Conservation (phyloP, 2,797 vertebrate genomes). For the Cirrhinus mrigala region DNA sequence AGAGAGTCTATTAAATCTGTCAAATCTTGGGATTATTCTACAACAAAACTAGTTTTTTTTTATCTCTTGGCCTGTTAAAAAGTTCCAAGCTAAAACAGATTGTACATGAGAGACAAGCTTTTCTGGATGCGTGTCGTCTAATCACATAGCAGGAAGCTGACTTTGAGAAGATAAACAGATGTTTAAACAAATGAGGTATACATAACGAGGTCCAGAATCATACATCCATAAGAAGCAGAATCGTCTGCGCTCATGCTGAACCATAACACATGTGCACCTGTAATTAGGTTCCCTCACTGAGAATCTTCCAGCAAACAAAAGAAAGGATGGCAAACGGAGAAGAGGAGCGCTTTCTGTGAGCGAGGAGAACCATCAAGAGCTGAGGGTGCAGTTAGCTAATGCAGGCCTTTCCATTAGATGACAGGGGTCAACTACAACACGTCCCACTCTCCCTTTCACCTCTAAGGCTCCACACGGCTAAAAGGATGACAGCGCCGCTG, state of each 20-base stretch:
- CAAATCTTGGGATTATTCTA: slow-evolving; percentile 15
- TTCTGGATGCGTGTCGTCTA: slow-evolving; percentile 20
- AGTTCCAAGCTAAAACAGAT: slow-evolving; percentile 42
- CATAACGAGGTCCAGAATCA: slow-evolving; percentile 59
- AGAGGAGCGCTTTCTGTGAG: slow-evolving; percentile 15
- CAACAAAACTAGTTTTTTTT: not conserved
- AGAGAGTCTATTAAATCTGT: slow-evolving; percentile 39
- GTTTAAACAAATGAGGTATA: slow-evolving; percentile 62
- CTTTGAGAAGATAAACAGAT: slow-evolving; percentile 55
- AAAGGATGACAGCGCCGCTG: slow-evolving; percentile 15
- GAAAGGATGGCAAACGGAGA: slow-evolving; percentile 24
- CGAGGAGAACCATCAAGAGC: slow-evolving; percentile 26
- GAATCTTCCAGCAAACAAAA: slow-evolving; percentile 48
- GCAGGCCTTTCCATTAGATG: slow-evolving; percentile 51
- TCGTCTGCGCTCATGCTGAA: slow-evolving; percentile 58
- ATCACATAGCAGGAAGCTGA: slow-evolving; percentile 36
- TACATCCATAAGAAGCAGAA: slow-evolving; percentile 51
- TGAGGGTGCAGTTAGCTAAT: slow-evolving; percentile 31
- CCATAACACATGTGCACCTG: slow-evolving; percentile 62
- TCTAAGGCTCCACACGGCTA: slow-evolving; percentile 26
- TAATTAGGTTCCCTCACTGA: slow-evolving; percentile 55
- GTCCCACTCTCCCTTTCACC: slow-evolving; percentile 24
- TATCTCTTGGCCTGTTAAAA: slow-evolving; percentile 30
- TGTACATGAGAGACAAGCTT: slow-evolving; percentile 19
- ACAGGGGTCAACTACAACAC: slow-evolving; percentile 45